Percentiles rank a stretch among this genome's conserved stretches.
Evolutionary conservation across 37 sponge, comb jelly and placozoan genomes (phyloP).

Genomic region (Bolinopsis microptera): DNA sequence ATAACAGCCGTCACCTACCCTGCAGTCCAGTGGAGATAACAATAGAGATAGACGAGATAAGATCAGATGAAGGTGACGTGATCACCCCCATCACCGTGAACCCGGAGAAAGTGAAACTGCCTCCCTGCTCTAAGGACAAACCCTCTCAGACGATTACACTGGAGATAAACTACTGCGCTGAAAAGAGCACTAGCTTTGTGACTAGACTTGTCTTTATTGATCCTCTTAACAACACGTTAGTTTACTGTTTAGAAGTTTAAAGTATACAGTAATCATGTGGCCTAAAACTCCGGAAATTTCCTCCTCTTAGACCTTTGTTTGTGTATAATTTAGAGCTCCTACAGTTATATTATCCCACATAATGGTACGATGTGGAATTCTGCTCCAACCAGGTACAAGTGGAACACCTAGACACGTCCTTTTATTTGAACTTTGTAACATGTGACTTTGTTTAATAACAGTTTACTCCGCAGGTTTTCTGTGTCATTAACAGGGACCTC

Average conservation of each 20-base stretch:
- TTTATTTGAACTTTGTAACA: too few relatives aligned
- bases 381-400: too few relatives aligned
- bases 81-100: conserved; percentile 33
- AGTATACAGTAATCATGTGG: too few relatives aligned
- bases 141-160: conserved; percentile 18
- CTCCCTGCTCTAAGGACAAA: conserved; percentile 48
- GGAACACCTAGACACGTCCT: too few relatives aligned
- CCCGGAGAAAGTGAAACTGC: conserved; percentile 6
- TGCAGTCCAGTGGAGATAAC: conserved; percentile 4
- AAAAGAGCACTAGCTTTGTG: conserved; percentile 54
- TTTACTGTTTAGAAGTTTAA: not conserved
- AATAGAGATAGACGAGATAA: not conserved
- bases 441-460: too few relatives aligned
- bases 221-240: conserved; percentile 1
- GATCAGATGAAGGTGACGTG: conserved; percentile 53
- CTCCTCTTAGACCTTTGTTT: too few relatives aligned
- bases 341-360: too few relatives aligned
- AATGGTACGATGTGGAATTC: too few relatives aligned
- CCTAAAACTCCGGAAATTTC: too few relatives aligned
- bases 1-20: too few relatives aligned
- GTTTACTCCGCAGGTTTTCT: conserved; percentile 8
- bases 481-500: conserved; percentile 46
- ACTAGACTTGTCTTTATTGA: not conserved
- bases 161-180: conserved; percentile 39
- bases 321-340: too few relatives aligned